Evolutionary conservation across 2,888 invertebrate species (phyloP), one percentile per base, ranked within the genome.

Genomic region (Clitarchus hookeri): DNA sequence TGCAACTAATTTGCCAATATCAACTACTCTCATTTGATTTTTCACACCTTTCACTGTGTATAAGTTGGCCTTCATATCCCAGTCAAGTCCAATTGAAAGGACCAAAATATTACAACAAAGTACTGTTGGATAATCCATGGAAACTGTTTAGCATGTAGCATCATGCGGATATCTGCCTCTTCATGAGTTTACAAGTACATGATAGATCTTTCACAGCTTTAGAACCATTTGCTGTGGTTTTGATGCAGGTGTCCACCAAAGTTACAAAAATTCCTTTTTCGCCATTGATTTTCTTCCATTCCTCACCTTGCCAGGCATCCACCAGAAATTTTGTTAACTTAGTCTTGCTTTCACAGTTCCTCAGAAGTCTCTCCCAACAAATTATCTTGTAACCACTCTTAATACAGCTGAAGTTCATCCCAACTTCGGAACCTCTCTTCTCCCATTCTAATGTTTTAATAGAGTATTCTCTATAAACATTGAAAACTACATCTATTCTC

Each of bases 311-410:
- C 79, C 79, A 79, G 23, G 13, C 6, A 11, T 79, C 4, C 79
- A n/a, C 79, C 27, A 79, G 23, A 13, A 79, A n/a, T n/a, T 13
- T 79, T 79, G 23, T 79, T 27, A 79, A n/a, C 27, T 79, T 79
- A 79, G n/a, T 79, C 13, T 79, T 79, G 23, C 79, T 79, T n/a
- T n/a, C 79, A 79, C 13, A 6, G 23, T 13, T n/a, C 23, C 79
- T 19, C 27, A 79, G n/a, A 26, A 79, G 27, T n/a, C n/a, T 23
- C 48, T 9, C 23, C 79, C 79, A 79, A 27, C 79, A 79, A 79
- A n/a, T 79, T 79, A 79, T 79, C 12, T 79, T 79, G 25, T 79
- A n/a, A n/a, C 79, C 79, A n/a, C 79, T 79, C 23, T 79, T 79
- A 26, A 79, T 79, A n/a, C 27, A 27, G 27, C 79, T 79, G 27